Percentiles rank a stretch among this genome's conserved stretches.
Conservation (phyloP, 2,797 vertebrate species). For the Liasis olivaceus region DNA sequence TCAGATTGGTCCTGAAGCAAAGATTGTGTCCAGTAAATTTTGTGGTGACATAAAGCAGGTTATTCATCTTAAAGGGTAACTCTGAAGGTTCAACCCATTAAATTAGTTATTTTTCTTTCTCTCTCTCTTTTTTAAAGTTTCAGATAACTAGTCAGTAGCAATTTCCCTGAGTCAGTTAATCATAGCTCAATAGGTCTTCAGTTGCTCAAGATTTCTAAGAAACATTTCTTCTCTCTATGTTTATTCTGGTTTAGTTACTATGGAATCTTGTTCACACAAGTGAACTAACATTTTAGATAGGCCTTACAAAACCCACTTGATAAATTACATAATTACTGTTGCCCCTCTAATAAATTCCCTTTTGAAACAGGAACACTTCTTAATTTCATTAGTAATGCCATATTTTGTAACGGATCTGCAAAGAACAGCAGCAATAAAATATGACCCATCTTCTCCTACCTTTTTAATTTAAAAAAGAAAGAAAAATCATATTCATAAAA, state of each 20-base stretch:
- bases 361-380: slow-evolving; percentile 13
- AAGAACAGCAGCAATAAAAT: background rate
- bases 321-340: slow-evolving; percentile 34
- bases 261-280: slow-evolving; percentile 48
- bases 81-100: slow-evolving; percentile 41
- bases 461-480: background rate
- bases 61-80: slow-evolving; percentile 36
- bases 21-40: slow-evolving; percentile 7
- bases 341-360: slow-evolving; percentile 3
- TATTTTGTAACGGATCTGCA: background rate
- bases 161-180: background rate
- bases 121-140: background rate
- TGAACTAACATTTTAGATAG: background rate
- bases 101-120: slow-evolving; percentile 5
- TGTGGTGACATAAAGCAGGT: slow-evolving; percentile 32
- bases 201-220: slow-evolving; percentile 62
- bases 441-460: background rate
- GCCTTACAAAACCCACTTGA: slow-evolving; percentile 23
- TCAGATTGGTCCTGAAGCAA: background rate
- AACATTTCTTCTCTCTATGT: slow-evolving; percentile 55
- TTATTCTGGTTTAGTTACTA: slow-evolving; percentile 43
- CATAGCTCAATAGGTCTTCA: slow-evolving; percentile 49
- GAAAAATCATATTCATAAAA: background rate
- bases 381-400: slow-evolving; percentile 13
- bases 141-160: slow-evolving; percentile 39